phyloP scores from a whole-genome alignment of 2,797 vertebrate genomes.

The Scolopax bukidnonensis region DNA sequence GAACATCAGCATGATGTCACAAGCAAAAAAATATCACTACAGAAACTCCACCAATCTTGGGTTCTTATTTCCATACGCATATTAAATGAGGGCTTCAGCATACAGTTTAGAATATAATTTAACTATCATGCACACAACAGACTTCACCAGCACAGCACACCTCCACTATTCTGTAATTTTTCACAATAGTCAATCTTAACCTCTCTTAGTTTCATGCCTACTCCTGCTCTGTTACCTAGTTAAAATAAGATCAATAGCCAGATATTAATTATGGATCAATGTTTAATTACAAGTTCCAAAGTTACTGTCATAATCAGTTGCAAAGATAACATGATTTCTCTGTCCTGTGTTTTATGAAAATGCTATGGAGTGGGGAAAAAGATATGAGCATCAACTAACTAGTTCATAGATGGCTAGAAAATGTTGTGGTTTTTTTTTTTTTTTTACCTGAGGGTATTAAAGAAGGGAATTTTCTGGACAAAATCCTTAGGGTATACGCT shows the following conservation, averaged over 20 bases:
- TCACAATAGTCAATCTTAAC: background rate
- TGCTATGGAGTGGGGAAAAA: background rate
- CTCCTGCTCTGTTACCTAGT: background rate
- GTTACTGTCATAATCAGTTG: background rate
- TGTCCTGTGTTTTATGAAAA: background rate
- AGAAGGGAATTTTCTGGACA: background rate
- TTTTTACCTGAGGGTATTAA: background rate
- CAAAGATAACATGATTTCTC: background rate
- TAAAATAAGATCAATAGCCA: constrained; percentile 1
- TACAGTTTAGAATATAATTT: background rate
- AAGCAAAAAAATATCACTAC: background rate
- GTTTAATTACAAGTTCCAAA: constrained; percentile 33
- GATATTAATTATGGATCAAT: constrained; percentile 12
- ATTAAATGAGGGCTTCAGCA: background rate
- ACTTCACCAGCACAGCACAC: background rate
- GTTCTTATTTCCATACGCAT: background rate
- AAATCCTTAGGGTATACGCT: background rate
- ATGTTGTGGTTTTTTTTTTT: background rate
- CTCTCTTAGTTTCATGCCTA: background rate
- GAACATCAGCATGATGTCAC: background rate
- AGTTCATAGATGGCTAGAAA: background rate
- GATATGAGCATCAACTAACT: background rate
- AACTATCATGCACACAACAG: background rate
- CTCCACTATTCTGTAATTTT: background rate
- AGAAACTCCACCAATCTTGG: background rate